Conservation (phyloP, 2,113 vertebrate genomes). For the Rhegmatorhina hoffmannsi region DNA sequence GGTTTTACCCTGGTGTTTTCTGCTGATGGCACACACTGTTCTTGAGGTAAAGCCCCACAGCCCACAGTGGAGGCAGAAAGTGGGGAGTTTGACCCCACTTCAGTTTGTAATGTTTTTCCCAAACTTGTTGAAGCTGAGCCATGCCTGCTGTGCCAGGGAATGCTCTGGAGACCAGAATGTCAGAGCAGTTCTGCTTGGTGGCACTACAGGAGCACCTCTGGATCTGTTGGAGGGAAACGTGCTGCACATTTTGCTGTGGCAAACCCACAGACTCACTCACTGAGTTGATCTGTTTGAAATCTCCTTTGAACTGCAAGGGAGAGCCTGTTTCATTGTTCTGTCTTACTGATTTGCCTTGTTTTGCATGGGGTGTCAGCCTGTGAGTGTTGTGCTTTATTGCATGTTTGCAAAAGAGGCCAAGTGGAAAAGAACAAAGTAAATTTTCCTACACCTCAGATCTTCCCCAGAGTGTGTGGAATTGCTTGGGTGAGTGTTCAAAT, state of each 20-base stretch:
- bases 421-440: background rate
- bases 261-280: background rate
- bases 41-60: background rate
- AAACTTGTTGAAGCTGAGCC: background rate
- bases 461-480: background rate
- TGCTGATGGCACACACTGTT: background rate
- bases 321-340: background rate
- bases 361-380: background rate
- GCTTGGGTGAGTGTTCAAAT: background rate
- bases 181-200: background rate
- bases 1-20: background rate
- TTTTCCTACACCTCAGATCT: background rate
- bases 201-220: background rate
- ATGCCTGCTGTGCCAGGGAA: background rate
- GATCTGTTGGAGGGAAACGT: background rate
- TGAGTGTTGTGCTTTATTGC: background rate
- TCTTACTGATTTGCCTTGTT: background rate
- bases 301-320: background rate
- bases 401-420: background rate
- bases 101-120: background rate
- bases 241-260: background rate
- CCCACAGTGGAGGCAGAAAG: background rate
- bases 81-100: background rate
- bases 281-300: background rate
- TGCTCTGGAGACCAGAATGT: background rate